Conservation (phyloP, 1,140 invertebrate species). For the Drosophila seguyi region DNA sequence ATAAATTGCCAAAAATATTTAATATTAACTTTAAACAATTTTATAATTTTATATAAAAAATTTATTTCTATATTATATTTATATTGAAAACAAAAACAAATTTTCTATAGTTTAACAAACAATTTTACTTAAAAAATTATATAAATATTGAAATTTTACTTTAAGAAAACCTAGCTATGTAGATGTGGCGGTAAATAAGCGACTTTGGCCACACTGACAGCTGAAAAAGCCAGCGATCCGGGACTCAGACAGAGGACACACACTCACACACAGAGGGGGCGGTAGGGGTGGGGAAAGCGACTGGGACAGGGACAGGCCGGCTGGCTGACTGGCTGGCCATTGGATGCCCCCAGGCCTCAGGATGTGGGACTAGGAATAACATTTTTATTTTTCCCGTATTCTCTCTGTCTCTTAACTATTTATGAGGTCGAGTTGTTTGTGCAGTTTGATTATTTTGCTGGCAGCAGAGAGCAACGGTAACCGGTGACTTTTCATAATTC, state of each 20-base stretch:
- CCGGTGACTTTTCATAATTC: slow-evolving; percentile 62
- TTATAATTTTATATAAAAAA: not conserved
- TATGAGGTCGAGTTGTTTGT: slow-evolving; percentile 67
- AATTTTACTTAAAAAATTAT: not conserved
- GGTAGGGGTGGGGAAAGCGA: not conserved
- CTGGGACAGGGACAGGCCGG: not conserved
- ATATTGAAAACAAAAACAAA: too few species aligned
- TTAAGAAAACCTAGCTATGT: not conserved
- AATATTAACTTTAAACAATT: not conserved
- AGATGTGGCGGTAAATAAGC: not conserved
- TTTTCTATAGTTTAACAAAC: too few species aligned
- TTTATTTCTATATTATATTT: too few species aligned
- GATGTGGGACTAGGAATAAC: slow-evolving; percentile 33
- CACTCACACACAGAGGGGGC: slow-evolving; percentile 4
- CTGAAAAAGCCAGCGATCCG: slow-evolving; percentile 16
- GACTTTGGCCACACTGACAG: slow-evolving; percentile 12
- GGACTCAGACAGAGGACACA: slow-evolving; percentile 23
- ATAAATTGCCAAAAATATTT: not conserved
- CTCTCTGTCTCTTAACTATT: slow-evolving; percentile 61
- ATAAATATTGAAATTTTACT: too few species aligned
- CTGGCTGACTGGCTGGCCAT: slow-evolving; percentile 1
- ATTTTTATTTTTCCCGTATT: slow-evolving; percentile 35
- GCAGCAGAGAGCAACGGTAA: slow-evolving; percentile 12
- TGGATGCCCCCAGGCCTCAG: slow-evolving; percentile 31
- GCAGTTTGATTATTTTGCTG: slow-evolving; percentile 65